phyloP scores from a whole-genome alignment of 2,113 vertebrate genomes.

The Elephas maximus region DNA sequence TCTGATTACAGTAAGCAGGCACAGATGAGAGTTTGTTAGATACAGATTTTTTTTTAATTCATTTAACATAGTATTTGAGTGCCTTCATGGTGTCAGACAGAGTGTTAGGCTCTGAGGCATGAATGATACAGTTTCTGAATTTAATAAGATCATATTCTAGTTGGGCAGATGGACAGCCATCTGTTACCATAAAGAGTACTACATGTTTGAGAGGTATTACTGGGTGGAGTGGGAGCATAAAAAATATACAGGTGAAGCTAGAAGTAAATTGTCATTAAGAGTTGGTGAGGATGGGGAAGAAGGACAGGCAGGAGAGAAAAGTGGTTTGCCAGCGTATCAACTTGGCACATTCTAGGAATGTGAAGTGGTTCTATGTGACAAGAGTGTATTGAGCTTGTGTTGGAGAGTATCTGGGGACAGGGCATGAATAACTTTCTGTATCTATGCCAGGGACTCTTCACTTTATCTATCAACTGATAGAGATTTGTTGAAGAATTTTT shows the following conservation, averaged over 20 bases:
- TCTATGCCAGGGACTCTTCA: neutral
- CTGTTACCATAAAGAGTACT: neutral
- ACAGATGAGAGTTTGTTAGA: neutral
- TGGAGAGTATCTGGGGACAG: neutral
- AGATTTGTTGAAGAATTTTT: conserved; percentile 14
- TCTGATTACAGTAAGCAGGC: neutral
- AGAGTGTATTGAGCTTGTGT: neutral
- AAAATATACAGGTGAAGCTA: neutral
- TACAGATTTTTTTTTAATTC: neutral
- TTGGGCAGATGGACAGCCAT: neutral
- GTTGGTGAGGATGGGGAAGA: neutral
- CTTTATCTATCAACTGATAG: conserved; percentile 3
- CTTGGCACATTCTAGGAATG: neutral
- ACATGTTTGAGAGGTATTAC: neutral
- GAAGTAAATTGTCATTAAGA: neutral
- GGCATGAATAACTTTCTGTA: neutral
- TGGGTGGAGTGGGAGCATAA: neutral
- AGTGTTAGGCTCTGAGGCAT: neutral
- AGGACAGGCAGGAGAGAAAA: neutral
- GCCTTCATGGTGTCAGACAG: neutral
- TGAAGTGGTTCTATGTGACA: neutral
- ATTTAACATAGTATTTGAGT: neutral
- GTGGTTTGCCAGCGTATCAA: neutral
- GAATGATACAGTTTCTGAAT: neutral
- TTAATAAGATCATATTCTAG: conserved; percentile 24